Percentiles rank a stretch among this genome's conserved stretches.
phyloP scores from a whole-genome alignment of 2,888 invertebrate genomes.

The Rutpela maculata region DNA sequence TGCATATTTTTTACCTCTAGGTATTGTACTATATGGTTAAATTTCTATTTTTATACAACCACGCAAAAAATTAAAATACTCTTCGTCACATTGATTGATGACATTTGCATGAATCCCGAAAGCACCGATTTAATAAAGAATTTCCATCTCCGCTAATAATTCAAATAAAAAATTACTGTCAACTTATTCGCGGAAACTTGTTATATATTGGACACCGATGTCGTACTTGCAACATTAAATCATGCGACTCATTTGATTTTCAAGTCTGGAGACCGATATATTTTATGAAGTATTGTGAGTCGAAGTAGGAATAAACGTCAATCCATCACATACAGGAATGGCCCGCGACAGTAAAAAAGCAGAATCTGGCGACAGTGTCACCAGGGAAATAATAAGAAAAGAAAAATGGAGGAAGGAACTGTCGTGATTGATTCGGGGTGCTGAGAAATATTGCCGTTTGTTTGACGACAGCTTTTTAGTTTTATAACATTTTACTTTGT shows the following conservation, averaged over 20 bases:
- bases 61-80: neutral
- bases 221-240: conserved; percentile 46
- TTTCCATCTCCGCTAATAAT: conserved; percentile 8
- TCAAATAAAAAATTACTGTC: conserved; percentile 12
- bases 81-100: conserved; percentile 5
- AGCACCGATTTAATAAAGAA: conserved; percentile 11
- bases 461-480: conserved; percentile 54
- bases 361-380: conserved; percentile 69
- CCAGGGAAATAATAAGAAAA: conserved; percentile 71
- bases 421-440: conserved; percentile 70
- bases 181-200: neutral
- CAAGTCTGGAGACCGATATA: conserved; percentile 54
- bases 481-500: conserved; percentile 51
- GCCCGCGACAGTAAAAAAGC: conserved; percentile 67
- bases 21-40: no score
- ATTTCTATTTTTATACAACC: no score
- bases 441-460: conserved; percentile 59
- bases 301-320: conserved; percentile 67
- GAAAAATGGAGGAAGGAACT: conserved; percentile 69
- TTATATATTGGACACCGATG: conserved; percentile 19
- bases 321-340: conserved; percentile 69
- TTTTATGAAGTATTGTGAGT: conserved; percentile 66
- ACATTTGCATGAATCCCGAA: neutral
- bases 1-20: no score
- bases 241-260: conserved; percentile 46